Evolutionary conservation across 2,113 vertebrate species (phyloP).

Genomic region (Chaetodon trifascialis): DNA sequence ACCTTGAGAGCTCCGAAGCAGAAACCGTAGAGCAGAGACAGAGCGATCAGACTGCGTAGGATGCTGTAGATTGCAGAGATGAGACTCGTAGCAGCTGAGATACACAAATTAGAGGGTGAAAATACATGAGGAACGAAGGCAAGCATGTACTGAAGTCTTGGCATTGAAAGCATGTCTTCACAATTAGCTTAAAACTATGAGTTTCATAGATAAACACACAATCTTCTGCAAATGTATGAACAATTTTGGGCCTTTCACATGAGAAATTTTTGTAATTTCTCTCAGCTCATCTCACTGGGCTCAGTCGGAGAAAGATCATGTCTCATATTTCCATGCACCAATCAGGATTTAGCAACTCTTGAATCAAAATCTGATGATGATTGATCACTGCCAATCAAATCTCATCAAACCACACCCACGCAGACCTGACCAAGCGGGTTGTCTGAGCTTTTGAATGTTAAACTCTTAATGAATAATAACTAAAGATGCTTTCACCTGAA

Average conservation of each 20-base stretch:
- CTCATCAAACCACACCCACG: not conserved
- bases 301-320: not conserved
- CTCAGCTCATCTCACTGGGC: not conserved
- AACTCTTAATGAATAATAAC: not conserved
- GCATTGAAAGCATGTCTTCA: not conserved
- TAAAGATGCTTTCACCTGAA: not conserved
- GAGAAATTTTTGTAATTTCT: no score
- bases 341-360: not conserved
- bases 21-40: conserved; percentile 89
- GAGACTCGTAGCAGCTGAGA: conserved; percentile 91
- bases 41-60: conserved; percentile 86
- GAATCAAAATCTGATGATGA: not conserved
- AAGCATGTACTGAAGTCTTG: not conserved
- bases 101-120: conserved; percentile 10
- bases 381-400: not conserved
- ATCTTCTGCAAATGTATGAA: not conserved
- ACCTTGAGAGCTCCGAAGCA: conserved; percentile 96
- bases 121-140: not conserved
- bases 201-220: not conserved
- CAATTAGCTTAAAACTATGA: no score
- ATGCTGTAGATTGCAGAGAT: conserved; percentile 91
- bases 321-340: not conserved
- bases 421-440: not conserved
- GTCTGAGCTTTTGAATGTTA: not conserved
- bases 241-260: not conserved